Percentiles rank a stretch among this genome's conserved stretches.
Conservation (phyloP, 2,888 invertebrate species). For the Nomada ruficornis region DNA sequence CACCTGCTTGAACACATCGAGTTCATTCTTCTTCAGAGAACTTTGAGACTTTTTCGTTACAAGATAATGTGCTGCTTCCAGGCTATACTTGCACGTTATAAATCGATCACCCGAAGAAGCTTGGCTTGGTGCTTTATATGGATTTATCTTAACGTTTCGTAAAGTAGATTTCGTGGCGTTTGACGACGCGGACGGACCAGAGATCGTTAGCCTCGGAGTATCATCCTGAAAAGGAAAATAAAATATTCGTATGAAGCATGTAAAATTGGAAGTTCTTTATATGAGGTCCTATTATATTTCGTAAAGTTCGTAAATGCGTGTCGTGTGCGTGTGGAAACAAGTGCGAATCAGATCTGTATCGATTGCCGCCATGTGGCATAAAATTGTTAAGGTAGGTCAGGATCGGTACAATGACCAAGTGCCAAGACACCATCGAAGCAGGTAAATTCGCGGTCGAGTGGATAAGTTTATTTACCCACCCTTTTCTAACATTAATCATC, state of each 20-base stretch:
- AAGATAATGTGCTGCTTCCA: conserved; percentile 70
- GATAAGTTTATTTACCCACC: no score
- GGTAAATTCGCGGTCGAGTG: no score
- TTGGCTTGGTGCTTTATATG: not conserved
- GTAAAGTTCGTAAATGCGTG: no score
- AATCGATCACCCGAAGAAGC: conserved; percentile 71
- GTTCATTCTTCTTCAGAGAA: conserved; percentile 4
- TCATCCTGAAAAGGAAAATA: conserved; percentile 11
- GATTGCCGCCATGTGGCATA: no score
- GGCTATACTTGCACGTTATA: conserved; percentile 69
- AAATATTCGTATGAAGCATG: not conserved
- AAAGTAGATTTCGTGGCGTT: not conserved
- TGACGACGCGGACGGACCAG: not conserved
- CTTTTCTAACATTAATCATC: no score
- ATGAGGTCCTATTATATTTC: no score
- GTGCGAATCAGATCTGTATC: no score
- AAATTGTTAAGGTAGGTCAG: no score
- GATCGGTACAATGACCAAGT: no score
- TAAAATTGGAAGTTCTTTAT: not conserved
- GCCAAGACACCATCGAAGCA: no score
- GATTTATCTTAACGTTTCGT: not conserved
- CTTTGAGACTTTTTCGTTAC: conserved; percentile 39
- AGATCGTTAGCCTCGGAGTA: no score
- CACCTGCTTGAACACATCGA: conserved; percentile 74
- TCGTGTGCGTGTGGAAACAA: no score